Base-by-base conservation (phyloP, 2,797 vertebrate species). In the Notamacropus eugenii region DNA sequence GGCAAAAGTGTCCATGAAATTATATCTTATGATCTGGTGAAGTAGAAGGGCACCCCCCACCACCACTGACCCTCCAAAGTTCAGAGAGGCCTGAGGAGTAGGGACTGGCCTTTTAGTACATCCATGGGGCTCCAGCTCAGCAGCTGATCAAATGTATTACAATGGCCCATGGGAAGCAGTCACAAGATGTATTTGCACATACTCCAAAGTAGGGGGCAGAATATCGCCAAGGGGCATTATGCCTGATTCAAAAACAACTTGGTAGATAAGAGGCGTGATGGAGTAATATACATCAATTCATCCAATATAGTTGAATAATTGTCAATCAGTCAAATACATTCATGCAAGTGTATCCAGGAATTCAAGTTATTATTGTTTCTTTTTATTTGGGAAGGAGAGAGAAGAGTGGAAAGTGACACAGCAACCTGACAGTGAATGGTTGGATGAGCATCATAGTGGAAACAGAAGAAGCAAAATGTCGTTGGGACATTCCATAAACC, bases 41-140 rank as follows among this genome's bases (percentile, higher is more conserved):
- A 82, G n/a, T n/a, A 24, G 19, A 40, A 46, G 6, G 19, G n/a
- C 8, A 3, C n/a, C n/a, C 0, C 2, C 5, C 8, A 6, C 16
- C 2, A n/a, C 34, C 34, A 40, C 67, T 74, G 3, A 12, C n/a
- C 5, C 16, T 46, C 28, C 8, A 82, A 3, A 82, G n/a, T 40
- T 82, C 67, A 22, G 2, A 74, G 67, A 74, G 67, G 67, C 67
- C n/a, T 24, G n/a, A 46, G 16, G 67, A 46, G 11, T 82, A 19
- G 19, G 19, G 8, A 82, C 1, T 46, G n/a, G 8, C 16, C n/a
- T 40, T 82, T 82, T 40, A 82, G n/a, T 40, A 82, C 40, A 82
- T 82, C n/a, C 19, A 82, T 82, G 67, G 16, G 10, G n/a, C 22
- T 82, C 67, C 8, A 40, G 2, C 1, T 82, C 31, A 82, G 28